Conservation (phyloP, 2,888 invertebrate species). For the Nesidiocoris tenuis region DNA sequence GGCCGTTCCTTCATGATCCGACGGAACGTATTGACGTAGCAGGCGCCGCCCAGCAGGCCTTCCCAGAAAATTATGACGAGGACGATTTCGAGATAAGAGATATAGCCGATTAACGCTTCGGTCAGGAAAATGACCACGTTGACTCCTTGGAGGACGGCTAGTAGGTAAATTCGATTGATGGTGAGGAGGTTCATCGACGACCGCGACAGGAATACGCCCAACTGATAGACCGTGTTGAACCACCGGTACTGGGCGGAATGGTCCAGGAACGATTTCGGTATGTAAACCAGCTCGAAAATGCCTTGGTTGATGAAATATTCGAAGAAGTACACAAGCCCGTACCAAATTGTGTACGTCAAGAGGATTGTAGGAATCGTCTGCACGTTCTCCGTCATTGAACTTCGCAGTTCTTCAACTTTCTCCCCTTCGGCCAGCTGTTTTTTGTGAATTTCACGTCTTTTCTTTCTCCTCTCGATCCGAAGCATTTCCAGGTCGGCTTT, state of each 20-base stretch:
- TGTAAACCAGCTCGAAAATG: conserved; percentile 73
- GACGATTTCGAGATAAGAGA: conserved; percentile 67
- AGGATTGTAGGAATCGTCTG: conserved; percentile 26
- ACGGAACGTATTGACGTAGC: conserved; percentile 82
- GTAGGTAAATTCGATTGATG: conserved; percentile 67
- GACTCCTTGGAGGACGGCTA: conserved; percentile 64
- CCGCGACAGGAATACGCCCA: conserved; percentile 79
- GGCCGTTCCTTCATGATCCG: conserved; percentile 55
- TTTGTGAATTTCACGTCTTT: conserved; percentile 11
- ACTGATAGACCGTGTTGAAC: conserved; percentile 78
- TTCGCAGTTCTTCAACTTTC: conserved; percentile 5
- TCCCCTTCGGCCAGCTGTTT: conserved; percentile 20
- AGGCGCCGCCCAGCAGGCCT: conserved; percentile 71
- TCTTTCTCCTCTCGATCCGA: neutral
- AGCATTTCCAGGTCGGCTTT: conserved; percentile 20
- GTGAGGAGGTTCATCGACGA: conserved; percentile 74
- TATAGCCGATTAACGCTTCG: conserved; percentile 64
- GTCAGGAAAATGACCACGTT: conserved; percentile 65
- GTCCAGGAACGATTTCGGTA: conserved; percentile 60
- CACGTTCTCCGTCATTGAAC: conserved; percentile 22
- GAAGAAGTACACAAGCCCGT: conserved; percentile 74
- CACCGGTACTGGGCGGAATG: conserved; percentile 72
- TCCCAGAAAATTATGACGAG: conserved; percentile 69
- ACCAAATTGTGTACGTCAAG: conserved; percentile 67
- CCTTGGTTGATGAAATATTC: conserved; percentile 89